A percentile compares a stretch with the other conserved stretches of the same genome.
Conservation (phyloP, 2,888 invertebrate genomes). For the Chrysotoxum bicinctum region DNA sequence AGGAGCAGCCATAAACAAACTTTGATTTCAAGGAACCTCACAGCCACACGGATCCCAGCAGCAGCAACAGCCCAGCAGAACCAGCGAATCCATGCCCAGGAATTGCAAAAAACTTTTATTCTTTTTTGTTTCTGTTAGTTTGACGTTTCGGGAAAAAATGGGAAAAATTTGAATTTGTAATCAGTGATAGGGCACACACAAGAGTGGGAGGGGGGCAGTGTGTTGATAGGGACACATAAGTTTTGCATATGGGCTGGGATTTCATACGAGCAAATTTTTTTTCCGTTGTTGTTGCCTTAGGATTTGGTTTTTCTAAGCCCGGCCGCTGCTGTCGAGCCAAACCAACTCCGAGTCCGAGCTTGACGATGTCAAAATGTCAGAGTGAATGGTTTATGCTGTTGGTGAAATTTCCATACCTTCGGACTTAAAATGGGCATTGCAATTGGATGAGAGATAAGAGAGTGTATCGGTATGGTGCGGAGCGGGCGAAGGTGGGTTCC, state of each 20-base stretch:
- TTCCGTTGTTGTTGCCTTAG: not conserved
- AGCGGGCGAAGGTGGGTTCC: not conserved
- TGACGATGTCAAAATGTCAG: slow-evolving; percentile 63
- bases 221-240: slow-evolving; percentile 26
- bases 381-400: slow-evolving; percentile 66
- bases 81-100: slow-evolving; percentile 31
- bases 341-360: slow-evolving; percentile 35
- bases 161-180: slow-evolving; percentile 72
- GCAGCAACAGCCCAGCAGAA: not conserved
- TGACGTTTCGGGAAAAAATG: slow-evolving; percentile 68
- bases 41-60: slow-evolving; percentile 34
- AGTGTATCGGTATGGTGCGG: not conserved
- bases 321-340: not conserved
- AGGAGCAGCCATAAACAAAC: slow-evolving; percentile 58
- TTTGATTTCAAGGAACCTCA: slow-evolving; percentile 48
- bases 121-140: slow-evolving; percentile 6
- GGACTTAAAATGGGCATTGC: slow-evolving; percentile 40
- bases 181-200: slow-evolving; percentile 40
- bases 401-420: slow-evolving; percentile 58
- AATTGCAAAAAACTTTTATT: slow-evolving; percentile 41
- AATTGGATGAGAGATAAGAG: slow-evolving; percentile 16
- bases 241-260: slow-evolving; percentile 58
- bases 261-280: slow-evolving; percentile 1
- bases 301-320: slow-evolving; percentile 17
- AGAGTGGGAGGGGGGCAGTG: slow-evolving; percentile 35